Percentiles rank a stretch among this genome's conserved stretches.
Conservation (phyloP, 2,888 invertebrate species). For the Coleophora deauratella region DNA sequence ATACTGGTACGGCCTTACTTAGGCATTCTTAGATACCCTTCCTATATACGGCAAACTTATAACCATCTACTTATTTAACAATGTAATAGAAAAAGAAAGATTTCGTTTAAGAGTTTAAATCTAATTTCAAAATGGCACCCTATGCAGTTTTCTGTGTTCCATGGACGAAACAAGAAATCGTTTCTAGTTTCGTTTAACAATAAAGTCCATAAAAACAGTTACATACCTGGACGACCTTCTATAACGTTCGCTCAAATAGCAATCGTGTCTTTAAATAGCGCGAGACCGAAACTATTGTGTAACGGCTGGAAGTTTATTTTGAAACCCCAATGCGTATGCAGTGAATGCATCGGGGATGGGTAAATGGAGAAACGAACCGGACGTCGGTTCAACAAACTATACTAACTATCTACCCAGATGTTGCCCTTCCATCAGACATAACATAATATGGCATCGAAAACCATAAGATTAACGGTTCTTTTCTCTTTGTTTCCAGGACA, state of each 20-base stretch:
- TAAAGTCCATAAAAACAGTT: neutral
- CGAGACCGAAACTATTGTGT: slow-evolving; percentile 35
- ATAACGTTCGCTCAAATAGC: slow-evolving; percentile 31
- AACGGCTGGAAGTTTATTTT: slow-evolving; percentile 40
- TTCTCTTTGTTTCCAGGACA: slow-evolving; percentile 79
- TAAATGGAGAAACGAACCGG: slow-evolving; percentile 46
- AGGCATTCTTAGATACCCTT: slow-evolving; percentile 46
- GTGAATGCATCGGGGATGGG: slow-evolving; percentile 41
- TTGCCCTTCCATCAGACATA: neutral
- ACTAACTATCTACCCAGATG: slow-evolving; percentile 11
- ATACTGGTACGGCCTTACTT: slow-evolving; percentile 54
- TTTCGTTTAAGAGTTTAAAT: too few species aligned
- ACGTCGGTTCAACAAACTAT: slow-evolving; percentile 40
- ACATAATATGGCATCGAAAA: neutral
- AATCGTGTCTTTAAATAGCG: slow-evolving; percentile 45
- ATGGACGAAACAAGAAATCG: too few species aligned
- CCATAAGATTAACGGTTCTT: slow-evolving; percentile 23
- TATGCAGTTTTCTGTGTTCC: too few species aligned
- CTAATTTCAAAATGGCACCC: too few species aligned
- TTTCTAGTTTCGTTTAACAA: too few species aligned
- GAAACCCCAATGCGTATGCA: slow-evolving; percentile 34
- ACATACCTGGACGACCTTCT: slow-evolving; percentile 28
- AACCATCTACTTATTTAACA: too few species aligned
- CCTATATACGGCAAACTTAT: slow-evolving; percentile 31
- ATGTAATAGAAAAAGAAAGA: too few species aligned